phyloP scores from a whole-genome alignment of 1,140 invertebrate species.

The Coenobita brevimanus region DNA sequence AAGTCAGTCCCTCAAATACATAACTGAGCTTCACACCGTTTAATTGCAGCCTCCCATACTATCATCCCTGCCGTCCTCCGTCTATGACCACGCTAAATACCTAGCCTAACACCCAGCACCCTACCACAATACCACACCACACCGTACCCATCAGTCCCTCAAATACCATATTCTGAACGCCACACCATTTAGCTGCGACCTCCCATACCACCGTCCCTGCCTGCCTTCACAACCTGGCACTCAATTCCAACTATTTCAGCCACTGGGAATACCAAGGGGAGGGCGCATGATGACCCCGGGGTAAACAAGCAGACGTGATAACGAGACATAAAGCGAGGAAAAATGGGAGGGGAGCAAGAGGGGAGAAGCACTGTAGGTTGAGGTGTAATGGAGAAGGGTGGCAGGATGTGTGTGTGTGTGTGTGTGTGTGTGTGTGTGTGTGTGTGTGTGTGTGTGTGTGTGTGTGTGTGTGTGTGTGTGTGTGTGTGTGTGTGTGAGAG shows the following conservation, averaged over 20 bases:
- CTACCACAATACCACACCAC: too few species aligned
- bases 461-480: background rate
- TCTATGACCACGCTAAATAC: too few species aligned
- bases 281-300: constrained; percentile 31
- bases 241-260: constrained; percentile 21
- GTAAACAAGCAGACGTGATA: constrained; percentile 44
- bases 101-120: too few species aligned
- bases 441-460: background rate
- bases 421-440: too few species aligned
- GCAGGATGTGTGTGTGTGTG: too few species aligned
- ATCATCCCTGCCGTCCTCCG: too few species aligned
- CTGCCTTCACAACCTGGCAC: background rate
- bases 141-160: too few species aligned
- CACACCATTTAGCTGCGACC: too few species aligned
- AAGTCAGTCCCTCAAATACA: too few species aligned
- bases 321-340: constrained; percentile 45
- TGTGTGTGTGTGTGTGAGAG: constrained; percentile 9
- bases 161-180: too few species aligned
- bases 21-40: too few species aligned
- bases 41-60: too few species aligned
- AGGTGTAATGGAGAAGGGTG: constrained; percentile 30
- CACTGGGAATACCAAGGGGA: constrained; percentile 30
- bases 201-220: background rate
- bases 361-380: constrained; percentile 20
- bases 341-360: constrained; percentile 34